Evolutionary conservation across 2,797 vertebrate species (phyloP), one percentile per base, ranked within the genome.

Genomic region (Xiphophorus birchmanni): DNA sequence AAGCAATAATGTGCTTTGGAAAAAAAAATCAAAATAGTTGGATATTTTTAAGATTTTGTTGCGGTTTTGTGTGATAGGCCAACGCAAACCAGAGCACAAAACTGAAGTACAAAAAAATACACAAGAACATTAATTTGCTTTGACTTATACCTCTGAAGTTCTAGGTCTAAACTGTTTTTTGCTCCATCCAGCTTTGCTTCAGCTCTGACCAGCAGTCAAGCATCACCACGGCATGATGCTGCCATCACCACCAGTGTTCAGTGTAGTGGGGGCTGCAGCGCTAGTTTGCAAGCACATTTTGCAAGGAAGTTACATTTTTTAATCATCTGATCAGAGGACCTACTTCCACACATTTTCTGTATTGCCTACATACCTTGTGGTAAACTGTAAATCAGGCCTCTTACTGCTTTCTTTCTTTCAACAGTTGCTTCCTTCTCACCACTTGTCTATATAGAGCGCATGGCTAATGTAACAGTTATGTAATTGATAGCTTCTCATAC

Each of bases 1-100:
- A 26, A 54, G 74, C 26, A 8, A 80, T 77, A 87, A 47, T 29
- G 77, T 42, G 7, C 37, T 5, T 58, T 45, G 6, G 5, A 17
- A 23, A 35, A 26, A 21, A 21, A 37, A 37, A 37, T 65, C 17
- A 3, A 17, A 40, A 40, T 13, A 67, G 17, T 37, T 40, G 21
- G 11, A 44, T 11, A 12, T 44, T 71, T 71, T 44, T 13, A 5
- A n/a, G 3, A 44, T 71, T 44, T 42, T 44, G 13, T 13, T 71
- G 10, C 2, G 37, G 13, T 42, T 42, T 69, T 69, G 37, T 13
- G 4, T 44, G 21, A 12, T 71, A 44, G 67, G 9, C 23, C 40
- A 45, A 44, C 42, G 2, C 40, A n/a, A 71, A 44, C 40, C 40
- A 45, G 26, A 8, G 69, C 5, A 17, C 6, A 47, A 45, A 11